Evolutionary conservation across 1,140 invertebrate genomes (phyloP).

Genomic region (Penaeus japonicus): DNA sequence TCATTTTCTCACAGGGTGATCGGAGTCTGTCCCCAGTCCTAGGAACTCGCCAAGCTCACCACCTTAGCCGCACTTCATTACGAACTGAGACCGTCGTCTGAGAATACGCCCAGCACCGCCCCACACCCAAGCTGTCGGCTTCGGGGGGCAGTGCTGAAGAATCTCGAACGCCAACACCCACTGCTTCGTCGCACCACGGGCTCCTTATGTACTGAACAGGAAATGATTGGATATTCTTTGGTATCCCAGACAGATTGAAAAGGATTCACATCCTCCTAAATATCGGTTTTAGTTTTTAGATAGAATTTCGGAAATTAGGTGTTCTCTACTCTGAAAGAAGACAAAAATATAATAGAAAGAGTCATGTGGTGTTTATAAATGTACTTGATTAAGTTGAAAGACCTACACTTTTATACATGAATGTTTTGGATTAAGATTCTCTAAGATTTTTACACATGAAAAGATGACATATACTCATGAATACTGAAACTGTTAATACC

Average conservation of each 20-base stretch:
- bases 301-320: not conserved
- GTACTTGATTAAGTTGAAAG: too few relatives aligned
- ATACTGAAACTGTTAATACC: too few relatives aligned
- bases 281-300: not conserved
- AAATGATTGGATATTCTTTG: not conserved
- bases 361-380: too few relatives aligned
- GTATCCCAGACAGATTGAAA: not conserved
- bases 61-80: constrained; percentile 58
- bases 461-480: too few relatives aligned
- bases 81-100: constrained; percentile 58
- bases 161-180: constrained; percentile 45
- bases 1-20: constrained; percentile 47
- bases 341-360: too few relatives aligned
- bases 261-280: not conserved
- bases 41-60: constrained; percentile 57
- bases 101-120: constrained; percentile 59
- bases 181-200: constrained; percentile 44
- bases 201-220: constrained; percentile 43
- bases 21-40: constrained; percentile 57
- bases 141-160: constrained; percentile 48
- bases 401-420: too few relatives aligned
- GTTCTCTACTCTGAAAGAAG: too few relatives aligned
- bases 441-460: too few relatives aligned
- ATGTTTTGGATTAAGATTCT: too few relatives aligned
- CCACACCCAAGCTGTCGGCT: constrained; percentile 27